Conservation (phyloP, 2,888 invertebrate genomes). For the Acrocera orbiculus region DNA sequence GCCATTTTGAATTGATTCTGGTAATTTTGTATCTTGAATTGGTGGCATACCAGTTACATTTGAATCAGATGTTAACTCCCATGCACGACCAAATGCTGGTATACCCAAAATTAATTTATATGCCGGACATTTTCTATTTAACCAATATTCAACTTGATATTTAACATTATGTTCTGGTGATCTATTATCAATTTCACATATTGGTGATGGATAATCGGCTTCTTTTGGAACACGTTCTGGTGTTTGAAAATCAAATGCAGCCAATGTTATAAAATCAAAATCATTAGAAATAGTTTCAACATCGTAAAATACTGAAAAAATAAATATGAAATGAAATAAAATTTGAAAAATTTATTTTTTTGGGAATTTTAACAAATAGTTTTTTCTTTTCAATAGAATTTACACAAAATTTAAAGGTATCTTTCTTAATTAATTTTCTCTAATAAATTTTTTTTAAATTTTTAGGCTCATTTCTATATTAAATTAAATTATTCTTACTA, state of each 20-base stretch:
- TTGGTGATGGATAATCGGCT: conserved; percentile 58
- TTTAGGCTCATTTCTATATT: no score
- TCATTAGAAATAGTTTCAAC: conserved; percentile 55
- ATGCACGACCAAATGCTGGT: conserved; percentile 54
- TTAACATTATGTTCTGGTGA: conserved; percentile 51
- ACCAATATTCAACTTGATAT: conserved; percentile 47
- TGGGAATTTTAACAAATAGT: not conserved
- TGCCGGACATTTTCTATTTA: conserved; percentile 37
- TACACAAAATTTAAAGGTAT: no score
- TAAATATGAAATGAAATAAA: no score
- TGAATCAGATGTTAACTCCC: conserved; percentile 59
- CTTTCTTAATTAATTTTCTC: no score
- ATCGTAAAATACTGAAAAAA: conserved; percentile 64
- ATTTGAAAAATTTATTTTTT: conserved; percentile 6
- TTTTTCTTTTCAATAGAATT: no score
- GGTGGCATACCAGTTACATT: conserved; percentile 65
- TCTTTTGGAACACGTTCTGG: conserved; percentile 59
- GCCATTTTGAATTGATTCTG: conserved; percentile 57
- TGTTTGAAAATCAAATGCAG: conserved; percentile 62
- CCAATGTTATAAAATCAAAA: conserved; percentile 61
- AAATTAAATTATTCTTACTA: no score
- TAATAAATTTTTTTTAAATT: no score
- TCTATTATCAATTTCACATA: conserved; percentile 55
- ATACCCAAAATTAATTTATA: conserved; percentile 54
- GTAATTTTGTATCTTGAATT: conserved; percentile 43